phyloP scores from a whole-genome alignment of 1,140 invertebrate genomes.

The Helicorthomorpha holstii region DNA sequence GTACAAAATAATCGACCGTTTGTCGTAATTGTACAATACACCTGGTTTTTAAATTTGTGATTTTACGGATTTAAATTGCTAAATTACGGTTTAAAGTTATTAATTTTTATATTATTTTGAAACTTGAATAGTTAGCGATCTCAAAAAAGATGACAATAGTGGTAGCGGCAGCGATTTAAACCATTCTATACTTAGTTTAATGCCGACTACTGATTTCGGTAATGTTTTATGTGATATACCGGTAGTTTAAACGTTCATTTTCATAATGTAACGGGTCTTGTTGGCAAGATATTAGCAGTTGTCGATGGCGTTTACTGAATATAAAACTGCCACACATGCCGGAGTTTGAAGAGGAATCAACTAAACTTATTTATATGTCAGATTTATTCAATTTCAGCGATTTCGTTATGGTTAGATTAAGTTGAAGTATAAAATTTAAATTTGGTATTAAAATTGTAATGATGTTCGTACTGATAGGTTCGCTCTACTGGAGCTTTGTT shows the following conservation, averaged over 20 bases:
- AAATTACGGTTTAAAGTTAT: conserved; percentile 11
- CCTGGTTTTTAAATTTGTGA: background rate
- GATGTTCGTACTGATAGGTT: conserved; percentile 29
- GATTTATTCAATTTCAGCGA: conserved; percentile 48
- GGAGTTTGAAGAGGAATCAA: conserved; percentile 36
- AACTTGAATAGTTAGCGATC: too few relatives aligned
- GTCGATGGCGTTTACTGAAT: conserved; percentile 3
- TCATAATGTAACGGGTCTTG: conserved; percentile 27
- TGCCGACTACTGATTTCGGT: background rate
- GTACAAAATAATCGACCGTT: background rate
- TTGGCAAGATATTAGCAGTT: background rate
- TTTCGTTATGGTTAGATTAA: conserved; percentile 23
- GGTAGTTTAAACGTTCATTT: conserved; percentile 13
- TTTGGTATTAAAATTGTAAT: background rate
- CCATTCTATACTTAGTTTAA: too few relatives aligned
- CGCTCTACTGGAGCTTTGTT: conserved; percentile 53
- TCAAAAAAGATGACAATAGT: too few relatives aligned
- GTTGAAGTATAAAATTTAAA: conserved; percentile 13
- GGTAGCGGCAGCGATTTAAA: too few relatives aligned
- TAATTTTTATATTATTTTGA: background rate
- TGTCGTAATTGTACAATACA: background rate
- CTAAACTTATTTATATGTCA: conserved; percentile 40
- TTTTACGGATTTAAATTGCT: conserved; percentile 1
- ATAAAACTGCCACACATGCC: conserved; percentile 38
- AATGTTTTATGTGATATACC: background rate